phyloP scores from a whole-genome alignment of 2,888 invertebrate species.

The Heteropelma amictum region DNA sequence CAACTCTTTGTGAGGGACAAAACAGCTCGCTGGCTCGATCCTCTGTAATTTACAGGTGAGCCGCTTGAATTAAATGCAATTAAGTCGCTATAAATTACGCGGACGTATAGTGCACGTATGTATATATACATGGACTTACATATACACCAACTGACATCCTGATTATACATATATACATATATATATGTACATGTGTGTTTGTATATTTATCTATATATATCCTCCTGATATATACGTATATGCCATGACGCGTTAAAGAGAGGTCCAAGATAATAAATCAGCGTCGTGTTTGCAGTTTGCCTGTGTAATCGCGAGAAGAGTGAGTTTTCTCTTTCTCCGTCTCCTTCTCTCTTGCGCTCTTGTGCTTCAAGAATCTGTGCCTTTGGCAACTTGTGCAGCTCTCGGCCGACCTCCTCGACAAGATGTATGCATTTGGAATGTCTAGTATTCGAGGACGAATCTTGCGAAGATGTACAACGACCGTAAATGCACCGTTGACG shows the following conservation, averaged over 20 bases:
- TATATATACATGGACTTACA: neutral
- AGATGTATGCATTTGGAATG: slow-evolving; percentile 55
- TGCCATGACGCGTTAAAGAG: slow-evolving; percentile 29
- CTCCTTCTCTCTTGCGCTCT: too few species aligned
- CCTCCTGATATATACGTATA: neutral
- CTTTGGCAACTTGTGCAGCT: slow-evolving; percentile 56
- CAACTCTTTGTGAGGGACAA: slow-evolving; percentile 54
- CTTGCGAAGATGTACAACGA: slow-evolving; percentile 41
- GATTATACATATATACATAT: neutral
- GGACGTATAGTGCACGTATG: too few species aligned
- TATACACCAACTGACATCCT: neutral
- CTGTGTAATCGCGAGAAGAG: slow-evolving; percentile 64
- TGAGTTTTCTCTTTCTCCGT: slow-evolving; percentile 19
- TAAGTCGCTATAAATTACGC: slow-evolving; percentile 72
- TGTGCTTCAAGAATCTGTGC: too few species aligned
- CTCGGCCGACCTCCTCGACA: slow-evolving; percentile 31
- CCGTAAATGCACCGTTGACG: slow-evolving; percentile 25
- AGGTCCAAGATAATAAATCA: slow-evolving; percentile 67
- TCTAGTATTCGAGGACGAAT: slow-evolving; percentile 58
- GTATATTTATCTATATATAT: neutral
- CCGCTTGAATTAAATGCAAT: slow-evolving; percentile 73
- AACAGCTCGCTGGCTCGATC: slow-evolving; percentile 48
- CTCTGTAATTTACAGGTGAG: slow-evolving; percentile 72
- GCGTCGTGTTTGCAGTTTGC: slow-evolving; percentile 64
- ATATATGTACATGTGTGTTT: neutral